Evolutionary conservation across 2,113 vertebrate genomes (phyloP), one percentile per base, ranked within the genome.

Genomic region (Rhabdomys dilectus): DNA sequence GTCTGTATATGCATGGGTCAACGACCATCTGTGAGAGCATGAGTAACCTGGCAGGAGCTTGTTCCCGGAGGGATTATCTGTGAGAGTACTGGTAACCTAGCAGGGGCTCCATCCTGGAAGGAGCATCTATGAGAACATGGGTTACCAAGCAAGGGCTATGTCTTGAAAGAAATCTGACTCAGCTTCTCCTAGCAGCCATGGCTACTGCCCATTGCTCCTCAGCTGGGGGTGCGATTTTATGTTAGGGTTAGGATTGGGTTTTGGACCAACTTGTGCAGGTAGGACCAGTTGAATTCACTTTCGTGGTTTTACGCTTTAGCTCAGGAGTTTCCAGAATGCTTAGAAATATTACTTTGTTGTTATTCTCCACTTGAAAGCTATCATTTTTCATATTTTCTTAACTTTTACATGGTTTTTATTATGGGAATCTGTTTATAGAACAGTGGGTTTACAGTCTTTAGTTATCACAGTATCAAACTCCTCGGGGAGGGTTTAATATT

Each of bases 291-390:
- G 58, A 45, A 85, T 64, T 91, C n/a, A 66, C 56, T 76, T 93
- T 80, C 26, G 0, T 66, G 48, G 7, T 34, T 94, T 0, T 29
- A 48, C 4, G 36, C 42, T 84, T 91, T 51, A 75, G 91, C 51
- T 62, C 10, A n/a, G 56, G 36, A 80, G 85, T 85, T 80, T 94
- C 68, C 29, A 34, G 56, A 62, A 29, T 48, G 17, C 16, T 91
- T 64, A 86, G 51, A 62, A 94, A 64, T 87, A 97, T 58, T 62
- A 86, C 15, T 82, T 77, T 75, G 73, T 34, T 73, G 75, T 36
- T 85, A 68, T 66, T 91, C 5, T 81, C 3, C 7, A 80, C 24
- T 93, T 70, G 58, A 48, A 2, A 89, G 11, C 31, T 89, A 85
- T 19, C 1, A 1, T 75, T 93, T 97, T 91, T 81, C 15, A 48